Base-by-base conservation (phyloP, 2,797 vertebrate genomes). In the Spatula clypeata region DNA sequence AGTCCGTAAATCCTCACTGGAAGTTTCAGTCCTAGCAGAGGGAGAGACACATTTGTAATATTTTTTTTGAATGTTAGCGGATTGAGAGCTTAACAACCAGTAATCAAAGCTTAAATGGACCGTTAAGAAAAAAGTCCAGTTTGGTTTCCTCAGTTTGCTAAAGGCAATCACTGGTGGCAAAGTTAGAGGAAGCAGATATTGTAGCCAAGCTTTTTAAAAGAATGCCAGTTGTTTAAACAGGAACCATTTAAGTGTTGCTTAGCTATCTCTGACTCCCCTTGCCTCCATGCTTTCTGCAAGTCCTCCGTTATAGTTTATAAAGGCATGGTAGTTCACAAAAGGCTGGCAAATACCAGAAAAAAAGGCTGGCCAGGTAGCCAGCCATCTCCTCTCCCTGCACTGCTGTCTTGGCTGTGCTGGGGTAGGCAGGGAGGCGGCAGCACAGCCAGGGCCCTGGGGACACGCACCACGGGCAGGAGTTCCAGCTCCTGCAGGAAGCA, bases 401-500 rank as follows among this genome's bases (percentile, higher is more conserved):
- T 29, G 38, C n/a, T 70, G 26, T 34, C 45, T 71, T 60, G 51
- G 72, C 26, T 73, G 23, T 27, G 47, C 19, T 77, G 57, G 19
- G 55, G 53, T 11, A 79, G 40, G 71, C 21, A 71, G 16, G 23
- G 23, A 38, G 29, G 44, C 42, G 54, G 19, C 38, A 65, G 36
- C 14, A 64, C 32, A 75, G 51, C 24, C 34, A 65, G 34, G 10
- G 29, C 79, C 38, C 60, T 34, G 7, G 17, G n/a, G 44, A 58
- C 58, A 65, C 0, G 2, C 7, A 60, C 19, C 5, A 32, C 2
- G 13, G n/a, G 40, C 24, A 90, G 29, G 15, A 66, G 12, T 7
- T 93, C 11, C 40, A 89, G 24, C 54, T 26, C 23, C 49, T 29
- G 23, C 12, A 44, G n/a, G 57, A 44, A 49, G 23, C 13, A 16